phyloP scores from a whole-genome alignment of 2,797 vertebrate genomes.

The Labeo calbasu region DNA sequence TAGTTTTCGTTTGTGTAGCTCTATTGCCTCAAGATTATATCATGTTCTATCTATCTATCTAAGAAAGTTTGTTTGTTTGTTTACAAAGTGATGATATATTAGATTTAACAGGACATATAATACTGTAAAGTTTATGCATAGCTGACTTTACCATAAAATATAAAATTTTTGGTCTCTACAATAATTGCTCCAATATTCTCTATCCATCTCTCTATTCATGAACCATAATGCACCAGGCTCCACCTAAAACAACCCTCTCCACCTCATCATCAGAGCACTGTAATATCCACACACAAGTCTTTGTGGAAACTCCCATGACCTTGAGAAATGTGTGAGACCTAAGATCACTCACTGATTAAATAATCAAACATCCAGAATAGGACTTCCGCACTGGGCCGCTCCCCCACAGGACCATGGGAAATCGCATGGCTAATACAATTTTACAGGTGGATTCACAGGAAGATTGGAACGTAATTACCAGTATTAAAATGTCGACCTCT shows the following conservation, averaged over 20 bases:
- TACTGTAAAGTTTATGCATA: background rate
- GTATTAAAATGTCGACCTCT: conserved; percentile 61
- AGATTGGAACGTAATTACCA: conserved; percentile 63
- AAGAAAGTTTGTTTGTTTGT: no score
- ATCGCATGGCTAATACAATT: conserved; percentile 64
- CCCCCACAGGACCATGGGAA: conserved; percentile 60
- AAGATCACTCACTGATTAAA: conserved; percentile 57
- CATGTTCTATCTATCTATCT: background rate
- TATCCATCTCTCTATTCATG: background rate
- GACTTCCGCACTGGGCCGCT: conserved; percentile 49
- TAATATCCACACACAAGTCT: conserved; percentile 38
- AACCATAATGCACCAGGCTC: background rate
- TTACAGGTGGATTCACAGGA: conserved; percentile 62
- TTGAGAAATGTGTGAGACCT: conserved; percentile 58
- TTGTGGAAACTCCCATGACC: conserved; percentile 59
- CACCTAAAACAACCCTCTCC: conserved; percentile 8
- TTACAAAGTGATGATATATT: background rate
- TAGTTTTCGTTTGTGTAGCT: conserved; percentile 47
- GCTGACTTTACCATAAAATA: background rate
- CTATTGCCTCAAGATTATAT: conserved; percentile 2
- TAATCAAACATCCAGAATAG: conserved; percentile 59
- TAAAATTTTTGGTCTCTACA: background rate
- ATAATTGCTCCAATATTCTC: background rate
- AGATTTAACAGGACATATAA: background rate
- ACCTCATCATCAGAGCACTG: conserved; percentile 1